These are phyloP conservation scores for Tanypteryx hageni DNA, from an alignment of 2,888 invertebrate species.

Conservation along the genomic window DNA sequence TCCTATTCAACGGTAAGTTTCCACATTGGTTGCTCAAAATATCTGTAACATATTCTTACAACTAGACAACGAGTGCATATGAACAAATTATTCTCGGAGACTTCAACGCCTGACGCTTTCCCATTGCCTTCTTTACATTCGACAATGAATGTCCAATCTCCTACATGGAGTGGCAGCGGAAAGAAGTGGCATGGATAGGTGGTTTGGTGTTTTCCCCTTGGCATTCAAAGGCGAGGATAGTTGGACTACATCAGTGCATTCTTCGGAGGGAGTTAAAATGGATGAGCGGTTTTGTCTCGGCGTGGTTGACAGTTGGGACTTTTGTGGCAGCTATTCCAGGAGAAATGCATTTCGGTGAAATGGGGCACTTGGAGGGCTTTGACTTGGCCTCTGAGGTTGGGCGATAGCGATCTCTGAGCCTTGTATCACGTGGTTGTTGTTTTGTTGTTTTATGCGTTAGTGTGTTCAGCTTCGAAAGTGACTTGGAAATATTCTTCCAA, in stretches of 20 bases:
- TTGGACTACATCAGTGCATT: not conserved
- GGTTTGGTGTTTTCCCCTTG: not conserved
- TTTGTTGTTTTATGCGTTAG: not conserved
- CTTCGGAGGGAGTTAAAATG: not conserved
- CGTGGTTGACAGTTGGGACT: not conserved
- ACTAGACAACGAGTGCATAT: not conserved
- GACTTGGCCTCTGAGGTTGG: not conserved
- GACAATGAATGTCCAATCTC: not conserved
- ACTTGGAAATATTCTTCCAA: not conserved
- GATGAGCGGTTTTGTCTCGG: not conserved
- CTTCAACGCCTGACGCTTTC: not conserved
- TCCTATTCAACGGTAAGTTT: too few species aligned
- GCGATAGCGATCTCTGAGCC: not conserved
- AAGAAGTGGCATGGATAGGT: too few species aligned
- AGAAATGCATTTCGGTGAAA: conserved; percentile 32
- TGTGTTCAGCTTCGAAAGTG: not conserved
- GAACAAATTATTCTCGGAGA: not conserved
- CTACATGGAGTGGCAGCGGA: not conserved
- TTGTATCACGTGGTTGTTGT: not conserved
- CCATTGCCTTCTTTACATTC: not conserved
- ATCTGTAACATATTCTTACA: not conserved
- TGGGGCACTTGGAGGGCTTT: not conserved
- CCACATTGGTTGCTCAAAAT: too few species aligned
- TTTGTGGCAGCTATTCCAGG: not conserved
- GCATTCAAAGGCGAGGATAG: not conserved